Evolutionary conservation across 2,888 invertebrate genomes (phyloP), one percentile per base, ranked within the genome.

Genomic region (Timandra comae): DNA sequence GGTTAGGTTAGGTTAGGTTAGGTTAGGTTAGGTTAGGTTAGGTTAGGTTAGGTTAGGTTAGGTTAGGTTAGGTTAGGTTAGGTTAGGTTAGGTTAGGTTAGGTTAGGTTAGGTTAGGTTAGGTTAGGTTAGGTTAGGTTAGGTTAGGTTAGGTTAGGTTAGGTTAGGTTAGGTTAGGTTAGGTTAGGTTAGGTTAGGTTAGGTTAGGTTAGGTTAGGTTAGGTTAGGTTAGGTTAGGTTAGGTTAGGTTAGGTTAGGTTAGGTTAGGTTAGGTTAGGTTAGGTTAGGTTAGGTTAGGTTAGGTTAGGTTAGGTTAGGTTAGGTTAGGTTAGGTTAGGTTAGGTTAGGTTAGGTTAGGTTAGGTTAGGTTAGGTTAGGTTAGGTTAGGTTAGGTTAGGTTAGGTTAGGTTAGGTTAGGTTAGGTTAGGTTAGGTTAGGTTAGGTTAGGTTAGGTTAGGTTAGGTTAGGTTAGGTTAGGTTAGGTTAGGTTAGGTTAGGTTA

Each of bases 171-270:
- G 33, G 33, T 33, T 33, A 33, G 19, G 33, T 33, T 33, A 33
- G 33, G 33, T 33, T 33, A 33, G 33, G 33, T 33, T 33, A 33
- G 33, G 33, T 33, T 33, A 27, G 33, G 33, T 27, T 33, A 27
- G 33, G 33, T 33, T 33, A 33, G 33, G 33, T 33, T 33, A 33
- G 33, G 33, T 33, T 33, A 35, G 35, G 35, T 35, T 35, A 35
- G 35, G 35, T 35, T 35, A 35, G 35, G 35, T 35, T 35, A 35
- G 35, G 35, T 35, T 35, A 35, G 35, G 35, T 35, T 35, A 35
- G 30, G 30, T 35, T 35, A 30, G 30, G 30, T 35, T 35, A 30
- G 30, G 30, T 35, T 35, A 31, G 30, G 30, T 31, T 35, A 35
- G 35, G 35, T 35, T 35, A 35, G 35, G 35, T 35, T 35, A 35